Percentiles rank a stretch among this genome's conserved stretches.
These are phyloP conservation scores for Gorsachius magnificus DNA, from an alignment of 2,797 vertebrate genomes.

Conservation along the genomic window DNA sequence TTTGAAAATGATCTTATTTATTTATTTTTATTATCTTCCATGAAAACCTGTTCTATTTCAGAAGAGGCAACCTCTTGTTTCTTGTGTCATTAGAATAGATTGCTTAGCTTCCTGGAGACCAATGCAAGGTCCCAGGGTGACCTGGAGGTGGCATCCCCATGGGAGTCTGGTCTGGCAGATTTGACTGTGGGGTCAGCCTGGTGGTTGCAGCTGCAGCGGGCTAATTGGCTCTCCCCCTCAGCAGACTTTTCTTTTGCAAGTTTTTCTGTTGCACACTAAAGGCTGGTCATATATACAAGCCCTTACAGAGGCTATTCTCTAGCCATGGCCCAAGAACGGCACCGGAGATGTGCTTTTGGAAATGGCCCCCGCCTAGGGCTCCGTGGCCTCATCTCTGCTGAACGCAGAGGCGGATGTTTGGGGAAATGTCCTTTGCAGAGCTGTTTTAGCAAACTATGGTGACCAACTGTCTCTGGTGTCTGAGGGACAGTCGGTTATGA, in stretches of 20 bases:
- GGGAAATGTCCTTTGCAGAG: background rate
- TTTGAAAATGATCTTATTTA: background rate
- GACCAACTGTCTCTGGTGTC: rapidly evolving
- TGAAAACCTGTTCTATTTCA: background rate
- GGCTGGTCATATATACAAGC: rapidly evolving
- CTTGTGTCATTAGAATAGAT: background rate
- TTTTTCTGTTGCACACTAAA: background rate
- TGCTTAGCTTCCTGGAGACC: background rate
- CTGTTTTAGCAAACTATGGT: background rate
- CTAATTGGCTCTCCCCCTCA: background rate
- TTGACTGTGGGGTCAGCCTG: background rate
- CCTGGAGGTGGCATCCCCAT: background rate
- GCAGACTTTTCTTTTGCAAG: background rate
- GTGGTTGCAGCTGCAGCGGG: rapidly evolving
- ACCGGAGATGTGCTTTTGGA: background rate
- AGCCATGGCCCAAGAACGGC: background rate
- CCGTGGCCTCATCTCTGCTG: background rate
- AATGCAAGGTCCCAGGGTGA: rapidly evolving
- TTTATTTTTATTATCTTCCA: background rate
- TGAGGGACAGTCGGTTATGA: background rate
- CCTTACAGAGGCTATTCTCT: background rate
- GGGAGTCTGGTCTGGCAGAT: background rate
- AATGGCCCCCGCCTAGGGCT: rapidly evolving
- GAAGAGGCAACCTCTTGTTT: background rate
- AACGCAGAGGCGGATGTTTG: rapidly evolving